Evolutionary conservation across 1,140 invertebrate species (phyloP), one percentile per base, ranked within the genome.

Genomic region (Lucilia cuprina): DNA sequence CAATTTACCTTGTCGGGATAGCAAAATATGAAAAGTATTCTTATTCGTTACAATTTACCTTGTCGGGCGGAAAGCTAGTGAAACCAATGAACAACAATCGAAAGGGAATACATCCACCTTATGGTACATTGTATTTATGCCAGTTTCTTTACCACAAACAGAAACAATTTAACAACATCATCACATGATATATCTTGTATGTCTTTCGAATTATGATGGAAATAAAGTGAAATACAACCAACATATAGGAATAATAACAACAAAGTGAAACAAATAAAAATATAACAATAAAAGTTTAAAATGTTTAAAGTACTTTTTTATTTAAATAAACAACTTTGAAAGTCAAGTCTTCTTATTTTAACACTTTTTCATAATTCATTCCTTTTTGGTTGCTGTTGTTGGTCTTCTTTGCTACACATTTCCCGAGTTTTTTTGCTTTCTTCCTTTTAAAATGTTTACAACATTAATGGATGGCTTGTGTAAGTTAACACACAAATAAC

Each of bases 301-400:
- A 70, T 21, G 65, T 70, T 70, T 70, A 21, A 70, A 70, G n/a
- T 70, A 21, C 65, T 70, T 70, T 70, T 70, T 70, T 70, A 70
- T 70, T 70, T 21, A 70, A 70, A 70, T 70, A 25, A 21, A 21
- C 19, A 21, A 21, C 65, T 21, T 21, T 7, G n/a, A 17, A 60
- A 60, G 14, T 60, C 55, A 60, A n/a, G 55, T 21, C n/a, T 21
- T 12, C 10, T 21, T 70, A 8, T 21, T 70, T 70, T 70, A 70
- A 70, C 65, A 25, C 65, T 70, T 70, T 70, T 21, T n/a, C n/a
- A 21, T 70, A 70, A 70, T n/a, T 21, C 65, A 70, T 70, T 21
- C n/a, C 65, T 21, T 41, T 41, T n/a, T 10, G 8, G 65, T n/a
- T 70, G 41, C 65, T 19, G 10, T 70, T 70, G n/a, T 70, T 60